Base-by-base conservation (phyloP, 2,888 invertebrate genomes). In the Pseudanteris insignis region DNA sequence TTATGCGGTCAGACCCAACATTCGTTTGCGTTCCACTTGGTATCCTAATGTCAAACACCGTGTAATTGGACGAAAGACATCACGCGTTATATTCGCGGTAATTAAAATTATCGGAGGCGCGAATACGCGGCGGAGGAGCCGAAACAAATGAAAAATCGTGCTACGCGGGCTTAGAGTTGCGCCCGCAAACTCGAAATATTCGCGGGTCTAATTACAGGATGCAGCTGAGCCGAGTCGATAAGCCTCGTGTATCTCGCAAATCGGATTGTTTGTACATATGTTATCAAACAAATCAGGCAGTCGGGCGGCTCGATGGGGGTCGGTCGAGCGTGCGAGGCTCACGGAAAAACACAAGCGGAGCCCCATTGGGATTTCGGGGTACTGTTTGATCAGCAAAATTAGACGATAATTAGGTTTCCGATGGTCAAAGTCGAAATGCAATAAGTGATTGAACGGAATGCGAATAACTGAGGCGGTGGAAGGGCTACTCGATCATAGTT, bases 21-120 rank as follows among this genome's bases (percentile, higher is more conserved):
- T 14, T 46, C 32, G n/a, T 8, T 18, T 32, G 34, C 12, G 21
- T 11, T 30, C 11, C 24, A 37, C 37, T 46, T 37, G 33, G 48
- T 60, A 53, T 60, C 47, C 37, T 60, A 53, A 60, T 54, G 21
- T 33, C 33, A 54, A 53, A 51, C 44, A 37, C 43, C 12, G 13
- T n/a, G 13, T 26, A 50, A 50, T 50, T 50, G 44, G 37, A 14
- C 29, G 34, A 50, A 44, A 38, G 8, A 18, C 32, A 33, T 33
- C 29, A 34, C 12, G 30, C 36, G 7, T 3, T 24, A 37, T 38
- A 29, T 32, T n/a, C 43, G 30, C 21, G 50, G 41, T 40, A 50
- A 58, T 59, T 46, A 51, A 59, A 59, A 59, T 51, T 44, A 58
- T 58, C 50, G 25, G 13, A 4, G 9, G 6, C 24, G 11, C 4